A percentile compares a stretch with the other conserved stretches of the same genome.
Evolutionary conservation across 2,888 invertebrate genomes (phyloP).

Genomic region (Ectemnius cavifrons): DNA sequence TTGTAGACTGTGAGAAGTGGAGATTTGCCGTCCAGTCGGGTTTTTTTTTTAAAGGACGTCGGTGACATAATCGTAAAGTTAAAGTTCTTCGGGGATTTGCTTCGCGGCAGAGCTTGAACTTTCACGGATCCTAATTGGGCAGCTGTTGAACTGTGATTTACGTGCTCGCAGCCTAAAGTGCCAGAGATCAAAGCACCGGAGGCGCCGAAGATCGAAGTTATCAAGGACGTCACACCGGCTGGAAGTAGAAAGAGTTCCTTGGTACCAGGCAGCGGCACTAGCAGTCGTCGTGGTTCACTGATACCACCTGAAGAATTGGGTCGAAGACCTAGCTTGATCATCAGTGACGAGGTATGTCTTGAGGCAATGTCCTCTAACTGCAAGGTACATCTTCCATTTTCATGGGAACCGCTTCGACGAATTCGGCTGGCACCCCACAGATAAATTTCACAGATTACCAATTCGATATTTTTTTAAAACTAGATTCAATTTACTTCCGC

Average conservation of each 20-base stretch:
- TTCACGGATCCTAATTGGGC: too few species aligned
- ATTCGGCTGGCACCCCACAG: constrained; percentile 22
- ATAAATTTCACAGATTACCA: neutral
- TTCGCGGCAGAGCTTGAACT: too few species aligned
- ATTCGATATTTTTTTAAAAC: too few species aligned
- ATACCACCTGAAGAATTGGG: constrained; percentile 93
- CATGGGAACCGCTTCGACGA: constrained; percentile 23
- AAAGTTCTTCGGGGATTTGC: too few species aligned
- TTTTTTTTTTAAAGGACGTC: too few species aligned
- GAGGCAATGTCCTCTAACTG: constrained; percentile 27
- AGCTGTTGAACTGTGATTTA: constrained; percentile 14
- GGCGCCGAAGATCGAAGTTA: constrained; percentile 93
- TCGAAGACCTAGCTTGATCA: constrained; percentile 92
- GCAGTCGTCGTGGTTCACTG: constrained; percentile 90
- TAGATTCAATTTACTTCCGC: too few species aligned
- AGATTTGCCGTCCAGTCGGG: too few species aligned
- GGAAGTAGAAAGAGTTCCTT: constrained; percentile 88
- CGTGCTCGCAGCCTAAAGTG: constrained; percentile 73
- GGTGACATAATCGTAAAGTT: too few species aligned
- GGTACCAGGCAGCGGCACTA: constrained; percentile 83
- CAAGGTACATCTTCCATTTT: constrained; percentile 44
- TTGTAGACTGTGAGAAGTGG: too few species aligned
- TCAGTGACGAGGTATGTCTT: constrained; percentile 93
- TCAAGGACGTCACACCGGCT: constrained; percentile 87
- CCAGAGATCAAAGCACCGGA: constrained; percentile 82